These are phyloP conservation scores for Encarsia formosa DNA, from an alignment of 2,888 invertebrate species.

Conservation along the genomic window DNA sequence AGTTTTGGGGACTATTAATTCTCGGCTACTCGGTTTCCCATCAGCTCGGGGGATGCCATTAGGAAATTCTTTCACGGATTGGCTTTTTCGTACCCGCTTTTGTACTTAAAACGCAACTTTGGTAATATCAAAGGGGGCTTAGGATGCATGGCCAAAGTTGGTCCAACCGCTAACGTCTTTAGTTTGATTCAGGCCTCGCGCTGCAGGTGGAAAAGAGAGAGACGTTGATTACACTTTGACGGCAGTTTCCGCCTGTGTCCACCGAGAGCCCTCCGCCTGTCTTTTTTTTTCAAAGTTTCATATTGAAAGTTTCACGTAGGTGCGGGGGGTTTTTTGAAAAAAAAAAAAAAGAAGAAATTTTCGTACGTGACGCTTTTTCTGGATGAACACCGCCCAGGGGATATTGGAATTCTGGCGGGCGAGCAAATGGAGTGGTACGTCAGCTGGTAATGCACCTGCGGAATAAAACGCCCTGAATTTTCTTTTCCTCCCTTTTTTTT, in stretches of 20 bases:
- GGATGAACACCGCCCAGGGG: slow-evolving; percentile 13
- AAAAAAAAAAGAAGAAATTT: neutral
- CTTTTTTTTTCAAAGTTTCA: neutral
- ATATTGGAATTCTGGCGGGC: slow-evolving; percentile 20
- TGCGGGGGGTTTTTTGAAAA: neutral
- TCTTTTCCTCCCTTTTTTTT: too few species aligned
- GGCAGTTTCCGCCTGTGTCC: neutral
- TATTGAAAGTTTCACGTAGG: slow-evolving; percentile 18
- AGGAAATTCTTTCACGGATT: too few species aligned
- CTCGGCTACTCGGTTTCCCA: too few species aligned
- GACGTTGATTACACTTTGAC: slow-evolving; percentile 15
- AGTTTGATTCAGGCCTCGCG: neutral
- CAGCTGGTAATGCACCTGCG: slow-evolving; percentile 20
- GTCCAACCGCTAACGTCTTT: neutral
- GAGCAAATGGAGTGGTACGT: neutral
- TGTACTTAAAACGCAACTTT: too few species aligned
- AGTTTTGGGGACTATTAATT: too few species aligned
- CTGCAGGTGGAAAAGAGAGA: neutral
- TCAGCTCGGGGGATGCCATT: too few species aligned
- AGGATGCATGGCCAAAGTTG: too few species aligned
- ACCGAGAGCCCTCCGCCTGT: neutral
- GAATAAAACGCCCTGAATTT: too few species aligned
- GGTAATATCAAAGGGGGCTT: too few species aligned
- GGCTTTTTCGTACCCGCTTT: too few species aligned
- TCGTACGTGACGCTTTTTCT: slow-evolving; percentile 19